Percentiles rank a stretch among this genome's conserved stretches.
Conservation (phyloP, 2,797 vertebrate species). For the Cygnus olor region DNA sequence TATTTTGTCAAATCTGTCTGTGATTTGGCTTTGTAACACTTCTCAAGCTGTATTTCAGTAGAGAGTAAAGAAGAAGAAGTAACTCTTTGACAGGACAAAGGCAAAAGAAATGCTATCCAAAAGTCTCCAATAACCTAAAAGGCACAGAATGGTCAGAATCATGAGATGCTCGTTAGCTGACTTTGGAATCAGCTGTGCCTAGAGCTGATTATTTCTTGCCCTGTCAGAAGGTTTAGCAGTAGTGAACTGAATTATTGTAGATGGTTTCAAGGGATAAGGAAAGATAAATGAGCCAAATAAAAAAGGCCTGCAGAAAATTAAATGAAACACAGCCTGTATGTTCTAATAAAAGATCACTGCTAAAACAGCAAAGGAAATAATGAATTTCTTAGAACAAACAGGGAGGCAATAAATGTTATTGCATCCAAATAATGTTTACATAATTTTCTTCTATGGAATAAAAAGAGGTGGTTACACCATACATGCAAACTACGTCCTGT, state of each 20-base stretch:
- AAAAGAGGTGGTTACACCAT: background rate
- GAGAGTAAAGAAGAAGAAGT: background rate
- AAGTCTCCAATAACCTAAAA: constrained; percentile 12
- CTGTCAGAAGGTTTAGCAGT: constrained; percentile 8
- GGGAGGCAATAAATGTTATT: background rate
- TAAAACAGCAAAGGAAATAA: constrained; percentile 42
- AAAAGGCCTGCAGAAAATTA: constrained; percentile 72
- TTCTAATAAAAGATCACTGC: constrained; percentile 22
- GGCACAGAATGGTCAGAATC: background rate
- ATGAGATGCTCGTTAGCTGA: background rate
- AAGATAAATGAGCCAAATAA: constrained; percentile 67
- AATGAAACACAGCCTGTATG: constrained; percentile 66
- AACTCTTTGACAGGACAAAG: background rate
- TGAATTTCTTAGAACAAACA: constrained; percentile 28
- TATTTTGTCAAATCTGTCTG: background rate
- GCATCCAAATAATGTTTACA: constrained; percentile 11
- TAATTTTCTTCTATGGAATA: background rate
- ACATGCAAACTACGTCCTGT: background rate
- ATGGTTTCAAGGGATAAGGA: constrained; percentile 67
- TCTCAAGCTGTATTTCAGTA: background rate
- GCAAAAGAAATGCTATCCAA: background rate
- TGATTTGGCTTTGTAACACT: background rate
- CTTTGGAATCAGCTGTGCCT: background rate
- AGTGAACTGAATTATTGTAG: constrained; percentile 53
- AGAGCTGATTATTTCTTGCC: constrained; percentile 21